Conservation (phyloP, 2,797 vertebrate genomes). For the Coreius guichenoti region DNA sequence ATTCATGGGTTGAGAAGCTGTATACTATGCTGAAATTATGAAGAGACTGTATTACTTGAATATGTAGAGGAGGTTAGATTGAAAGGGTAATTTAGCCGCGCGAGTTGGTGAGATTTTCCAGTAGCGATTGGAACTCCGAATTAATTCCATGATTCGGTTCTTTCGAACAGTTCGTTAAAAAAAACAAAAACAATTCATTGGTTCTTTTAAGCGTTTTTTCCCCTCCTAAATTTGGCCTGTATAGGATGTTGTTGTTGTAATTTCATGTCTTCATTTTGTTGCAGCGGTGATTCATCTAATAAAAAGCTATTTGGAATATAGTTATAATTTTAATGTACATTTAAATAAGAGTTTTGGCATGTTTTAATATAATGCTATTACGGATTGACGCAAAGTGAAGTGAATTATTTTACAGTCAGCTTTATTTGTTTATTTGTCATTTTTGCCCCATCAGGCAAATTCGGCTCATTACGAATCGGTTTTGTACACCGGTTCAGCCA, state of each 20-base stretch:
- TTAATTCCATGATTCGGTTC: neutral
- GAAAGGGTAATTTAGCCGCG: neutral
- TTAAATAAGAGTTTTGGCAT: neutral
- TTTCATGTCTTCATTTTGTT: neutral
- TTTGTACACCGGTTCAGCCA: neutral
- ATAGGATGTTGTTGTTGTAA: neutral
- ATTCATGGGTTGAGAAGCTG: neutral
- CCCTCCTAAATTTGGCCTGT: rapidly evolving
- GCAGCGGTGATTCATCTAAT: neutral
- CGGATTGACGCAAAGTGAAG: neutral
- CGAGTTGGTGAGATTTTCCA: neutral
- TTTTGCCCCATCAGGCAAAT: neutral
- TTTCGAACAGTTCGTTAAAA: neutral
- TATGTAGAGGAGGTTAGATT: too few species aligned
- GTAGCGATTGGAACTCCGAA: neutral
- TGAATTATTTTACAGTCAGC: neutral
- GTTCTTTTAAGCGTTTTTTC: neutral
- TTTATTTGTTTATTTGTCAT: neutral
- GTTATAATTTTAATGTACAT: neutral
- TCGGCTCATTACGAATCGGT: neutral
- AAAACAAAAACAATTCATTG: neutral
- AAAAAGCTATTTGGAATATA: neutral
- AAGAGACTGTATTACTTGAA: neutral
- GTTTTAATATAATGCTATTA: neutral
- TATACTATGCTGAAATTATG: neutral